phyloP scores from a whole-genome alignment of 2,888 invertebrate genomes.

The Sussaba pulchella region DNA sequence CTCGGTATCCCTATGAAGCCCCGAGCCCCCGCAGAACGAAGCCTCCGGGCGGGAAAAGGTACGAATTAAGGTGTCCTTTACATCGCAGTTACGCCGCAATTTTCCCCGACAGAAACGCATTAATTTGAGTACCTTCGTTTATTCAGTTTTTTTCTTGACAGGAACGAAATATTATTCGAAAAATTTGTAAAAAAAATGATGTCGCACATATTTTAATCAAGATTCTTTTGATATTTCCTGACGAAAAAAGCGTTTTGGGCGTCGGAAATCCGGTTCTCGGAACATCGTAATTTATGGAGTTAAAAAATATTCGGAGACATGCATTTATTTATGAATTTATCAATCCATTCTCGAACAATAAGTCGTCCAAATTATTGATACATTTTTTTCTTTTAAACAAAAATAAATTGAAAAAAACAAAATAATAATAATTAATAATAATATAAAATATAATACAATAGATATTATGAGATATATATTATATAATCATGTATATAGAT shows the following conservation, averaged over 20 bases:
- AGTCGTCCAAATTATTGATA: too few species aligned
- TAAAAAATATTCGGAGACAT: too few species aligned
- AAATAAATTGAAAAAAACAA: too few species aligned
- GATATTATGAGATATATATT: too few species aligned
- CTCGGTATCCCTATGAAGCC: constrained; percentile 38
- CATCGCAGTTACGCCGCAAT: constrained; percentile 61
- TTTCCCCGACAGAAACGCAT: constrained; percentile 56
- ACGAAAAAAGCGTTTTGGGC: neutral
- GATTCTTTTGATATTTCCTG: constrained; percentile 49
- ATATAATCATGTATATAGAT: too few species aligned
- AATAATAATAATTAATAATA: too few species aligned
- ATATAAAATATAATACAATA: too few species aligned
- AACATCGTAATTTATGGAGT: too few species aligned
- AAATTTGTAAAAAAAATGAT: neutral
- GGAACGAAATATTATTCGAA: neutral
- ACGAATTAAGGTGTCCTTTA: constrained; percentile 51
- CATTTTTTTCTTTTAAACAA: too few species aligned
- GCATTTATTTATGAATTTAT: too few species aligned
- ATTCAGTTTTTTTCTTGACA: constrained; percentile 23
- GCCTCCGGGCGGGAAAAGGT: constrained; percentile 45
- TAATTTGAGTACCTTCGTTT: constrained; percentile 60
- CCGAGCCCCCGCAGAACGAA: constrained; percentile 12
- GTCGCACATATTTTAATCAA: constrained; percentile 43
- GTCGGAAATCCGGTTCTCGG: too few species aligned
- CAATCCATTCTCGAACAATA: too few species aligned